Evolutionary conservation across 2,797 vertebrate species (phyloP).

Genomic region (Apogon hyalosoma): DNA sequence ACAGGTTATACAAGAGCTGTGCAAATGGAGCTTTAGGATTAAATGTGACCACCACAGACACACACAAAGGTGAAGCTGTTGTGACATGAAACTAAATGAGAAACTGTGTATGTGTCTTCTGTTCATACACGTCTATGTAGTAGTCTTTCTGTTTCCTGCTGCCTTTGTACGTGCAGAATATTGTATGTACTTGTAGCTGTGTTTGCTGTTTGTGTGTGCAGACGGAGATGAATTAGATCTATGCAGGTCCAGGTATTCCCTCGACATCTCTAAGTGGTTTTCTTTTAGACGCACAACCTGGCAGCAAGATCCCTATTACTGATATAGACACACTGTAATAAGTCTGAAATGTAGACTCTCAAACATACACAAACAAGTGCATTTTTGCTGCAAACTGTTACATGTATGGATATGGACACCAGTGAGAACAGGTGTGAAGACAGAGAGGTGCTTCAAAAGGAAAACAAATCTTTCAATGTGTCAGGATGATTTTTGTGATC

Average conservation of each 20-base stretch:
- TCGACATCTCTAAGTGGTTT: conserved; percentile 66
- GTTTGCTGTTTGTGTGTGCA: conserved; percentile 7
- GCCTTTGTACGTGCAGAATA: not conserved
- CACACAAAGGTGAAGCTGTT: too few relatives aligned
- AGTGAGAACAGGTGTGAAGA: not conserved
- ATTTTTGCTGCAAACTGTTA: conserved; percentile 9
- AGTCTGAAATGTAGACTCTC: conserved; percentile 13
- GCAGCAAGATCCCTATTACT: conserved; percentile 48
- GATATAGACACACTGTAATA: conserved; percentile 51
- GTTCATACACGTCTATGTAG: too few relatives aligned
- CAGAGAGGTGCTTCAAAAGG: not conserved
- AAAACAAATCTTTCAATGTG: conserved; percentile 2
- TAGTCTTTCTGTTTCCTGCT: not conserved
- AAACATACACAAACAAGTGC: conserved; percentile 17
- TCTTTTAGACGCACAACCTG: conserved; percentile 51
- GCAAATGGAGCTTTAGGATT: too few relatives aligned
- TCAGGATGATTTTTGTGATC: conserved; percentile 15
- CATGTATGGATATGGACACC: not conserved
- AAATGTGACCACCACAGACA: too few relatives aligned
- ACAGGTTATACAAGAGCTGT: too few relatives aligned
- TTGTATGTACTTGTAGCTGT: not conserved
- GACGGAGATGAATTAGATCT: conserved; percentile 39
- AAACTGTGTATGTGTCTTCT: too few relatives aligned
- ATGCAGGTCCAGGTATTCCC: conserved; percentile 45
- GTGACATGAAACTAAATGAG: too few relatives aligned